Evolutionary conservation across 1,140 invertebrate genomes (phyloP).

Genomic region (Zaprionus davidi): DNA sequence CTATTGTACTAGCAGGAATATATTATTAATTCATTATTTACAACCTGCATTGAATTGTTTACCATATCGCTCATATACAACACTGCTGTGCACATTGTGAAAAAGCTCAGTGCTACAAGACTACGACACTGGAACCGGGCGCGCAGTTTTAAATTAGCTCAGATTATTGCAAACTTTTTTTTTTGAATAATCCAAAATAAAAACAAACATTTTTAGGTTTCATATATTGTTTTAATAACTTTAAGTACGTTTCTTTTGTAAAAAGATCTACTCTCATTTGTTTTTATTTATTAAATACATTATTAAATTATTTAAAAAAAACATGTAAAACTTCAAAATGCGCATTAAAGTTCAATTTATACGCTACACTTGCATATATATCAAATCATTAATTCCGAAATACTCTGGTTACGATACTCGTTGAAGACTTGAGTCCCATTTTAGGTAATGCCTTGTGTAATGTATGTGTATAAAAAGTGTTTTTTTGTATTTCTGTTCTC

Average conservation of each 20-base stretch:
- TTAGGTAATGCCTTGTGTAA: constrained; percentile 33
- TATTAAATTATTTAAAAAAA: constrained; percentile 79
- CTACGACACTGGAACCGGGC: neutral
- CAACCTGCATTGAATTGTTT: neutral
- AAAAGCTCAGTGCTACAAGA: constrained; percentile 23
- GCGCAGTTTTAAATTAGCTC: neutral
- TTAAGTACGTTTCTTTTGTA: constrained; percentile 79
- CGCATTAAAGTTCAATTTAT: constrained; percentile 69
- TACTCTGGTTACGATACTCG: constrained; percentile 68
- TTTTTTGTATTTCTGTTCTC: constrained; percentile 4
- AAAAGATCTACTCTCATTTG: constrained; percentile 73
- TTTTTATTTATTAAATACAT: constrained; percentile 76
- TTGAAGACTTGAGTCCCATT: constrained; percentile 40
- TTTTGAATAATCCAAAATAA: neutral
- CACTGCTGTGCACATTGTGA: neutral
- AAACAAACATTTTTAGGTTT: constrained; percentile 25
- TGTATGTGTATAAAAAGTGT: constrained; percentile 44
- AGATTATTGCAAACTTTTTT: neutral
- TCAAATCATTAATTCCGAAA: constrained; percentile 69
- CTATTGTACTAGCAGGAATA: neutral
- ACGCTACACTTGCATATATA: constrained; percentile 48
- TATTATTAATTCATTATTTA: neutral
- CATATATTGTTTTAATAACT: constrained; percentile 71
- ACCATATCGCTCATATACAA: neutral
- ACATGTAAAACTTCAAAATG: constrained; percentile 79